Evolutionary conservation across 2,888 invertebrate species (phyloP).

Genomic region (Candidula unifasciata): DNA sequence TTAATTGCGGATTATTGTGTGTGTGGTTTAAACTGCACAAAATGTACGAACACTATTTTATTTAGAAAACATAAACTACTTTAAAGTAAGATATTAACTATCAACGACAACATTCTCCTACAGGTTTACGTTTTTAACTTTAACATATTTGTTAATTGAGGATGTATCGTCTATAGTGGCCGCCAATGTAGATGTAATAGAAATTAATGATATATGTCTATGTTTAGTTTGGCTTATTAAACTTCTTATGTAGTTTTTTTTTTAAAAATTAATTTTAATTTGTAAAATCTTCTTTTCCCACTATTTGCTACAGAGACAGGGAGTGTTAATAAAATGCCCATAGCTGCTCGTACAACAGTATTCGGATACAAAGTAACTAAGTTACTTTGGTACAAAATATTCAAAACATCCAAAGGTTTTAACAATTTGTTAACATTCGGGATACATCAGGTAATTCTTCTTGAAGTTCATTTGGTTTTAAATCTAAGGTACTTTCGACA

Average conservation of each 20-base stretch:
- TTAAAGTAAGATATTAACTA: too few relatives aligned
- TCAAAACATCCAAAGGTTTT: not conserved
- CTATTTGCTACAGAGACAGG: too few relatives aligned
- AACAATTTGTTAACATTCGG: not conserved
- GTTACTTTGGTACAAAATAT: conserved; percentile 8
- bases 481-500: not conserved
- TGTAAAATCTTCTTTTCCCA: too few relatives aligned
- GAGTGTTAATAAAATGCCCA: too few relatives aligned
- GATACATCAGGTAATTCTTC: conserved; percentile 2
- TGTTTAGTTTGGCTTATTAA: not conserved
- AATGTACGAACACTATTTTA: too few relatives aligned
- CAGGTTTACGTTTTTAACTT: not conserved
- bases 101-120: too few relatives aligned
- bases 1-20: too few relatives aligned
- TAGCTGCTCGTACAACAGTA: too few relatives aligned
- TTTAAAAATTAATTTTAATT: not conserved
- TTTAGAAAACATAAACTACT: too few relatives aligned
- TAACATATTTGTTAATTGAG: not conserved
- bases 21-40: too few relatives aligned
- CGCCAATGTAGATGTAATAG: conserved; percentile 5
- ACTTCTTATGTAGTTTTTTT: not conserved
- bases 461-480: conserved; percentile 14
- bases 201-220: not conserved
- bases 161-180: not conserved
- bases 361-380: not conserved